A percentile compares a stretch with the other conserved stretches of the same genome.
Evolutionary conservation across 1,140 invertebrate species (phyloP).

Genomic region (Chymomyza costata): DNA sequence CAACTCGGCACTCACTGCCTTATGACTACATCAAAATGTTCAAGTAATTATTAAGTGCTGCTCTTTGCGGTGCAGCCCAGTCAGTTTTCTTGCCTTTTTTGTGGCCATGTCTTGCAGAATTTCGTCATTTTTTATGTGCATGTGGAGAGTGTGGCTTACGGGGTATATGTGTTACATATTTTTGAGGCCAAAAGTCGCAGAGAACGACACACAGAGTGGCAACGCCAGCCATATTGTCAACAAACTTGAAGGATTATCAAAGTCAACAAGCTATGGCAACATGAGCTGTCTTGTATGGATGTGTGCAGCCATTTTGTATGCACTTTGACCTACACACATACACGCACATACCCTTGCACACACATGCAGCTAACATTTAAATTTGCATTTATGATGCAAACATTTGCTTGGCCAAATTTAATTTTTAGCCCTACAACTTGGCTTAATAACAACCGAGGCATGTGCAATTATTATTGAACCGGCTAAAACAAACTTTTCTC

Average conservation of each 20-base stretch:
- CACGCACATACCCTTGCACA: background rate
- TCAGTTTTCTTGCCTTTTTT: background rate
- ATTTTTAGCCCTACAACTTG: conserved; percentile 24
- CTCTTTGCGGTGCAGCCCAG: conserved; percentile 44
- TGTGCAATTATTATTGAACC: conserved; percentile 28
- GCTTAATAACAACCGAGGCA: conserved; percentile 3
- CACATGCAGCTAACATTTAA: conserved; percentile 41
- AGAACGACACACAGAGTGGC: background rate
- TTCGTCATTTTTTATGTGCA: background rate
- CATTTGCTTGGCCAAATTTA: conserved; percentile 55
- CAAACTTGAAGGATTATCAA: conserved; percentile 73
- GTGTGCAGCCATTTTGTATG: conserved; percentile 26
- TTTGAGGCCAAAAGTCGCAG: conserved; percentile 65
- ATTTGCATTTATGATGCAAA: conserved; percentile 52
- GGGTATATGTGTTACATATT: conserved; percentile 56
- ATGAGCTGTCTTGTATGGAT: conserved; percentile 11
- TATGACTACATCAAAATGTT: conserved; percentile 55
- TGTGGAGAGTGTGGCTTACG: conserved; percentile 18
- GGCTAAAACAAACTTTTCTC: conserved; percentile 10
- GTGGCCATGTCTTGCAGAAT: conserved; percentile 38
- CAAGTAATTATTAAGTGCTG: conserved; percentile 71
- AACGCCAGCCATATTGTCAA: conserved; percentile 57
- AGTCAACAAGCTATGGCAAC: conserved; percentile 52
- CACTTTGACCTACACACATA: conserved; percentile 31
- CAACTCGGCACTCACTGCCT: too few relatives aligned